Evolutionary conservation across 2,888 invertebrate species (phyloP).

Genomic region (Lasioglossum figueresi): DNA sequence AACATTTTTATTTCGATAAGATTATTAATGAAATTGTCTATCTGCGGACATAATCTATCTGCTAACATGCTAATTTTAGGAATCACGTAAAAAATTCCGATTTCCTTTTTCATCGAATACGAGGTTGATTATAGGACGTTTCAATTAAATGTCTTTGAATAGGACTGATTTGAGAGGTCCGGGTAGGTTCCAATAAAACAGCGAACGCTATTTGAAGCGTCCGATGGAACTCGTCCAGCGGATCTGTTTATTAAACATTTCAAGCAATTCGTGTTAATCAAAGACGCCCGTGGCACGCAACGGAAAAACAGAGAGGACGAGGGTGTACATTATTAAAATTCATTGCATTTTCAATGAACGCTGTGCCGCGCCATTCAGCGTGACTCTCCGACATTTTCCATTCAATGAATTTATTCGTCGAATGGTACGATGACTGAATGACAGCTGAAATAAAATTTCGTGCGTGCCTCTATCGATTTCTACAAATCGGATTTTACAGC

Average conservation of each 20-base stretch:
- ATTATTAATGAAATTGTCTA: too few relatives aligned
- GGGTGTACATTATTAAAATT: constrained; percentile 15
- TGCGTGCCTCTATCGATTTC: neutral
- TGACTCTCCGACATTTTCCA: neutral
- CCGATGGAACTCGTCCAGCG: neutral
- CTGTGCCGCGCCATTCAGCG: neutral
- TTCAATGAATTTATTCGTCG: neutral
- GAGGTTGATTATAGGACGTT: neutral
- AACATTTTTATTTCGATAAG: too few relatives aligned
- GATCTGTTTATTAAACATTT: constrained; percentile 18
- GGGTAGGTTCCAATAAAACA: neutral
- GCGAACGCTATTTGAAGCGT: neutral
- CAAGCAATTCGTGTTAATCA: neutral
- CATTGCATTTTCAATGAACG: constrained; percentile 19
- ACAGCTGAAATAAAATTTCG: neutral
- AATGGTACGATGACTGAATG: neutral
- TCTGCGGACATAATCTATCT: too few relatives aligned
- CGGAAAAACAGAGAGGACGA: neutral
- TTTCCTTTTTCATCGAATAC: neutral
- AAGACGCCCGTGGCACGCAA: neutral
- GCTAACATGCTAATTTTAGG: too few relatives aligned
- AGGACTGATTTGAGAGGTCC: neutral
- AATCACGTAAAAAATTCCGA: neutral
- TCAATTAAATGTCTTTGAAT: neutral
- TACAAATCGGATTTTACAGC: neutral